Base-by-base conservation (phyloP, 2,888 invertebrate genomes). In the Schizaphis graminum region DNA sequence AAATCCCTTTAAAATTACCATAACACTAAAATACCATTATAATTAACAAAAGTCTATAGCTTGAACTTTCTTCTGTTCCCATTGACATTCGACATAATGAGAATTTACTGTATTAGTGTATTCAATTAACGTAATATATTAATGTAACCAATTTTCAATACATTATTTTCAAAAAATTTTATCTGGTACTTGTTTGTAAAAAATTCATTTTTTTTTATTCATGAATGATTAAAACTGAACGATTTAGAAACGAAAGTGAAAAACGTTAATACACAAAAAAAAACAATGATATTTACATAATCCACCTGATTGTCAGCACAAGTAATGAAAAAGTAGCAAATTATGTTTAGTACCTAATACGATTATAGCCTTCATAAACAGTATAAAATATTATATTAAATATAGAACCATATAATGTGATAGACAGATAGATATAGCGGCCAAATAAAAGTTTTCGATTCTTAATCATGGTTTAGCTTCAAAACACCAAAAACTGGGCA, bases 161-260 rank as follows among this genome's bases (percentile, higher is more conserved):
- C 24, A 47, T 61, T 87, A 67, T 44, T 67, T 49, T 47, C 21
- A 86, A 49, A 87, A 10, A 49, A 87, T 67, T 87, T 67, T 49
- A 67, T 21, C 92, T 87, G 92, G 92, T 92, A 92, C 92, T 92
- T 67, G 67, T 92, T 87, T 92, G 92, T 87, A 87, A 87, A 8
- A 77, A 35, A 90, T 24, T 28, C 13, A 41, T 56, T 47, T 41
- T 26, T 26, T 26, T 41, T 47, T 49, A 84, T 28, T 84, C 35
- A 35, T 77, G 35, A 77, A 35, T 77, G 8, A 77, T 35, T 21
- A 77, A 35, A 21, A 77, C 21, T 77, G 8, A 8, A 77, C 8
- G 0, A 16, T 24, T 35, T 77, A 24, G 35, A 77, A 77, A 21
- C 21, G 3, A 77, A 7, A 77, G 3, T 21, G 7, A 35, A 35